Percentiles rank a stretch among this genome's conserved stretches.
phyloP scores from a whole-genome alignment of 2,888 invertebrate genomes.

The Campaea margaritaria region DNA sequence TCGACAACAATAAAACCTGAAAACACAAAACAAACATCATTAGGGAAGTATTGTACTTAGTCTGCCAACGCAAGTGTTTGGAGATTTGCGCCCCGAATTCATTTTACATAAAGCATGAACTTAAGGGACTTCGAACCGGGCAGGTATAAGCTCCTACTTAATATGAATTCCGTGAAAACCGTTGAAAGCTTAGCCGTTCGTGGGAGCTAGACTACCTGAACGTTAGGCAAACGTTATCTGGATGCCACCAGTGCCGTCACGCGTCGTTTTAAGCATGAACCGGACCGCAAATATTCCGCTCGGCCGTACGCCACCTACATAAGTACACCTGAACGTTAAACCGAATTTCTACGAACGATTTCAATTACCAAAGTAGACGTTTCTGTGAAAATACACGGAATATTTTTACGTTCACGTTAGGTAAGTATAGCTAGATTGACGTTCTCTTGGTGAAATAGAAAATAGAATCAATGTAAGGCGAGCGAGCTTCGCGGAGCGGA shows the following conservation, averaged over 20 bases:
- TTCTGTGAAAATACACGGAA: constrained; percentile 48
- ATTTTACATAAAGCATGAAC: constrained; percentile 11
- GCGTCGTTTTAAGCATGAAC: constrained; percentile 46
- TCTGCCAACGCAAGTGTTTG: too few relatives aligned
- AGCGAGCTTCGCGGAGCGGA: constrained; percentile 56
- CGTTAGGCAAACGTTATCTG: constrained; percentile 47
- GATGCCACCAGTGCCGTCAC: constrained; percentile 44
- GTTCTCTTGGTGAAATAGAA: constrained; percentile 63
- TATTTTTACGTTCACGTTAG: constrained; percentile 43
- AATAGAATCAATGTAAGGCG: constrained; percentile 68
- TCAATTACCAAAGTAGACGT: constrained; percentile 47
- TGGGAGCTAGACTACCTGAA: constrained; percentile 38
- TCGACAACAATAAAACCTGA: constrained; percentile 73
- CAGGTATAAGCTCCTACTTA: constrained; percentile 8
- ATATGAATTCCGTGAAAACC: constrained; percentile 46
- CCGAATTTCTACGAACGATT: constrained; percentile 45
- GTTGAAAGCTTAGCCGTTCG: constrained; percentile 44
- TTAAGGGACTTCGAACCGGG: constrained; percentile 26
- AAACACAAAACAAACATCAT: constrained; percentile 50
- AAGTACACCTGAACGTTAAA: constrained; percentile 42
- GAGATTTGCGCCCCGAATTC: not conserved
- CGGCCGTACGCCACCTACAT: constrained; percentile 36
- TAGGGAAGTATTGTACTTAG: constrained; percentile 1
- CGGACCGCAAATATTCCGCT: constrained; percentile 50
- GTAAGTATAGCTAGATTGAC: constrained; percentile 57